Evolutionary conservation across 1,140 invertebrate genomes (phyloP).

Genomic region (Lordiphosa mommai): DNA sequence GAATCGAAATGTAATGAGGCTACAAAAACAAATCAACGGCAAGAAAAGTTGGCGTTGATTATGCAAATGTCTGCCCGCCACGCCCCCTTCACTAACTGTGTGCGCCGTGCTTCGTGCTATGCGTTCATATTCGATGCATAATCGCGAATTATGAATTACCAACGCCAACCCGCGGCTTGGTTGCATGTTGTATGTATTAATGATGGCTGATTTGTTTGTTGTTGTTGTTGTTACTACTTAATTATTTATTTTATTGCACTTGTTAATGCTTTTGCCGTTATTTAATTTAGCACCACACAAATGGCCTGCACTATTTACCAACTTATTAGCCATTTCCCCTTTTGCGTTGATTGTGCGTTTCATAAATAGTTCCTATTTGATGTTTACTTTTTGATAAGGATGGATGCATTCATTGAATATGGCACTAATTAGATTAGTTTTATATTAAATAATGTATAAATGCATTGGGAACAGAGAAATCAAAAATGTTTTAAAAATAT

Average conservation of each 20-base stretch:
- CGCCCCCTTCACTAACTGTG: neutral
- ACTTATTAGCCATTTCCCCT: conserved; percentile 16
- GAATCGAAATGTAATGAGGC: conserved; percentile 61
- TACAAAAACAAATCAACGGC: conserved; percentile 21
- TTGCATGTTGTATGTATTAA: conserved; percentile 57
- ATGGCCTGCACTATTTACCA: conserved; percentile 46
- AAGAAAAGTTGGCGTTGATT: conserved; percentile 31
- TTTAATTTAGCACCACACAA: conserved; percentile 62
- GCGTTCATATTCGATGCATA: conserved; percentile 60
- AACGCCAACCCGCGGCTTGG: conserved; percentile 12
- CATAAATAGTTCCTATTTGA: conserved; percentile 1
- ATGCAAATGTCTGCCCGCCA: conserved; percentile 54
- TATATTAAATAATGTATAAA: too few species aligned
- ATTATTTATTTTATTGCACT: conserved; percentile 49
- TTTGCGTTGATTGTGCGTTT: conserved; percentile 6
- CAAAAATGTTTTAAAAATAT: too few species aligned
- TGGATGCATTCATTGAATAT: neutral
- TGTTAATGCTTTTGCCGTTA: conserved; percentile 66
- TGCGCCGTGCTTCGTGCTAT: conserved; percentile 22
- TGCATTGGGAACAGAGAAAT: too few species aligned
- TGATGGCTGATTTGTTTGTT: conserved; percentile 40
- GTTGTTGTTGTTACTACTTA: conserved; percentile 30
- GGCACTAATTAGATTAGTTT: neutral
- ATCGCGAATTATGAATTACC: conserved; percentile 51
- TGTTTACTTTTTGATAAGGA: conserved; percentile 13